Evolutionary conservation across 2,888 invertebrate species (phyloP), one percentile per base, ranked within the genome.

Genomic region (Podabrus alpinus): DNA sequence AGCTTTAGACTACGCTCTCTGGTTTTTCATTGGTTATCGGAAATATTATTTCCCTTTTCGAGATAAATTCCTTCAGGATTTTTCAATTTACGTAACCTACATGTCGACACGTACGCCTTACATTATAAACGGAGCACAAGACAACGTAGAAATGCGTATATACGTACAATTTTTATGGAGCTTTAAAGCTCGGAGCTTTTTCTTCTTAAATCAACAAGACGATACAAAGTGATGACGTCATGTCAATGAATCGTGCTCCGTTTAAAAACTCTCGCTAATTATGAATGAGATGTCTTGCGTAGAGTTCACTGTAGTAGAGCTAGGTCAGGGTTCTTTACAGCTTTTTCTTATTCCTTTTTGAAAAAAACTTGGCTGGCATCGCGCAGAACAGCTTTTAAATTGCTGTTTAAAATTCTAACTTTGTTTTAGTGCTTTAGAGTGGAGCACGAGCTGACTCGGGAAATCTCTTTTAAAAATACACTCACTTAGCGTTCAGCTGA

Each of bases 381-480:
- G 81, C 82, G 82, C 83, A 81, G 83, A 84, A 84, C 85, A 83
- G 84, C 85, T 84, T 85, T 85, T 86, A 86, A 86, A 86, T 86
- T 85, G 86, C 86, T 86, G 86, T 86, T 86, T 87, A 86, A 87
- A 86, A 86, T 86, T 87, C 86, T 85, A 86, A 87, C 86, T 87
- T 86, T 86, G 86, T 86, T 86, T 86, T 86, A 85, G 84, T 84
- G 85, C 84, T 84, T 83, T 82, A 81, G 80, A 77, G 75, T 79
- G 77, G 76, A 78, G 83, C 82, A 79, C 80, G 82, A 83, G 81
- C 81, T 82, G 83, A 82, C 80, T 81, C 79, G 82, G 82, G 83
- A 83, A 84, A 83, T 83, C 83, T 82, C 82, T 84, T 83, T 84
- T 82, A 83, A 83, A 84, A 84, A 83, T 84, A 84, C 82, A 84